phyloP scores from a whole-genome alignment of 2,797 vertebrate species.

The Bufotes viridis region DNA sequence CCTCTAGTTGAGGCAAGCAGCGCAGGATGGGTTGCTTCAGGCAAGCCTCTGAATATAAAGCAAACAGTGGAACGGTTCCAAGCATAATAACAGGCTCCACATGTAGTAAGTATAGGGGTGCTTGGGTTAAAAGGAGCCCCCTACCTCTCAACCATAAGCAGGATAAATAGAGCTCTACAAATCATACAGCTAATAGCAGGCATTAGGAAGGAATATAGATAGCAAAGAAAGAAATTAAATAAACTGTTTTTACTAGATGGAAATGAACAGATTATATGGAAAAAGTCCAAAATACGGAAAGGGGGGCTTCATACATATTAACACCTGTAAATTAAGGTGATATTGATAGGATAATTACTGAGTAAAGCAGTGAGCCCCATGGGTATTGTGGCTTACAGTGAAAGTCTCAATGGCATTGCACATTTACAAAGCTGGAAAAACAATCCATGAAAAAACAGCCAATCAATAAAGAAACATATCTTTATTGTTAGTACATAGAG shows the following conservation, averaged over 20 bases:
- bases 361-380: neutral
- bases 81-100: constrained; percentile 40
- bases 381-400: constrained; percentile 2
- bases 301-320: neutral
- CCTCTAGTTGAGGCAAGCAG: constrained; percentile 38
- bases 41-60: constrained; percentile 51
- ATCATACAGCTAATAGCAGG: neutral
- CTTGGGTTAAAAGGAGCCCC: constrained; percentile 31
- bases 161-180: constrained; percentile 20
- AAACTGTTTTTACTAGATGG: neutral
- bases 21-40: constrained; percentile 43
- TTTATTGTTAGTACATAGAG: neutral
- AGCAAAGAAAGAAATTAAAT: neutral
- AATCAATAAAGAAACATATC: constrained; percentile 3
- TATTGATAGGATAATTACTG: constrained; percentile 2
- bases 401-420: constrained; percentile 3
- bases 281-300: neutral
- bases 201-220: neutral
- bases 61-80: constrained; percentile 43
- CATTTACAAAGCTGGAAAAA: constrained; percentile 17
- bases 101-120: constrained; percentile 40
- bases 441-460: neutral
- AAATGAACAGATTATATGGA: neutral
- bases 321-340: neutral
- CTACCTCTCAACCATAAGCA: constrained; percentile 32